phyloP scores from a whole-genome alignment of 2,797 vertebrate genomes.

The Gallirallus australis region DNA sequence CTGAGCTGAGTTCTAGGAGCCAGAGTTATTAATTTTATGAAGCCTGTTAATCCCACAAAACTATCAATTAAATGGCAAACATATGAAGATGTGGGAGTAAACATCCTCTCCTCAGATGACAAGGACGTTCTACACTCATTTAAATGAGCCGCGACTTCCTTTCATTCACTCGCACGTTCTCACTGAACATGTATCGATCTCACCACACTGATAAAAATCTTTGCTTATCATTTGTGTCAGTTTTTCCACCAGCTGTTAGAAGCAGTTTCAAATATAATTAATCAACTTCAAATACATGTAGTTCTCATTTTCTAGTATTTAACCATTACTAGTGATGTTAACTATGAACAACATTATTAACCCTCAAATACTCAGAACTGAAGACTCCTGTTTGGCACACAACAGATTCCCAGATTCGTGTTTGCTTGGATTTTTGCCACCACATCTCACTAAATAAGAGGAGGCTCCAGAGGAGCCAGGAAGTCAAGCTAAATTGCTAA shows the following conservation, averaged over 20 bases:
- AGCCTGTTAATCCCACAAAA: constrained; percentile 10
- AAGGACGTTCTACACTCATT: background rate
- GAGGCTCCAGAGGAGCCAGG: background rate
- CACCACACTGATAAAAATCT: background rate
- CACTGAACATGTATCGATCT: constrained; percentile 12
- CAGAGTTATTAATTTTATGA: constrained; percentile 21
- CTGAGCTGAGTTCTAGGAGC: background rate
- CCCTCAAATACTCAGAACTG: background rate
- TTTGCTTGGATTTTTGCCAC: background rate
- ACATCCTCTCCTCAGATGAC: background rate
- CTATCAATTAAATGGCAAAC: background rate
- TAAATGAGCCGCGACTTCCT: background rate
- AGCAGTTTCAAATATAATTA: constrained; percentile 14
- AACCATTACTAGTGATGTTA: background rate
- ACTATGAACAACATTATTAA: background rate
- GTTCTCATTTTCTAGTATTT: background rate
- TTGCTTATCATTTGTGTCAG: background rate
- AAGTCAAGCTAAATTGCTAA: background rate
- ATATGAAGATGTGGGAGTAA: constrained; percentile 14
- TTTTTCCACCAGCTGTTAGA: constrained; percentile 12
- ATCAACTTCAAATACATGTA: constrained; percentile 10
- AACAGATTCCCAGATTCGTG: background rate
- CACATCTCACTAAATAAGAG: background rate
- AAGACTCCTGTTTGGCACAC: background rate
- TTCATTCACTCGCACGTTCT: background rate